These are phyloP conservation scores for Anas capensis DNA, from an alignment of 2,797 vertebrate species.

Conservation along the genomic window DNA sequence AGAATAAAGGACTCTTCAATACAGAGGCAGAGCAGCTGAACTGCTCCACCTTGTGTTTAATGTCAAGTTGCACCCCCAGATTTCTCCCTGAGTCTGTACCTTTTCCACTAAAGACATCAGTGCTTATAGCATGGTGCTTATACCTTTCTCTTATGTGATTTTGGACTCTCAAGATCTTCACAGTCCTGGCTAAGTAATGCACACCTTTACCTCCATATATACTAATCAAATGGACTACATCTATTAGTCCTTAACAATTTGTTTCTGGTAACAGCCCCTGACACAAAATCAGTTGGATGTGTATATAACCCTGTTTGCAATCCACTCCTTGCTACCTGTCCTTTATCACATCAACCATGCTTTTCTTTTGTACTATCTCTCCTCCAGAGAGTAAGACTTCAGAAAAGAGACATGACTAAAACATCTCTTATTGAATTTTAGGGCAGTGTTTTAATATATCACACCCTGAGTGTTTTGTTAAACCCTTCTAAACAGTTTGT, in stretches of 20 bases:
- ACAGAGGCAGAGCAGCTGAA: background rate
- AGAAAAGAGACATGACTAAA: background rate
- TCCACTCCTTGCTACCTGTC: background rate
- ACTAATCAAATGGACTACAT: background rate
- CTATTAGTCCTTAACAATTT: background rate
- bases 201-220: background rate
- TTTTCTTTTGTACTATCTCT: background rate
- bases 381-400: background rate
- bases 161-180: background rate
- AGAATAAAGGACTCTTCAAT: background rate
- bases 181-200: background rate
- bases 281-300: background rate
- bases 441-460: background rate
- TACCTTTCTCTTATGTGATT: background rate
- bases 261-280: background rate
- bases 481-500: background rate
- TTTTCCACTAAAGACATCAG: background rate
- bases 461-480: background rate
- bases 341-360: rapidly evolving
- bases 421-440: background rate
- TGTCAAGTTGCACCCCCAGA: background rate
- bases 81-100: background rate
- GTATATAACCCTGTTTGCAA: background rate
- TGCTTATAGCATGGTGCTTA: background rate
- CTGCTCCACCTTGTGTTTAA: background rate